Evolutionary conservation across 1,140 invertebrate genomes (phyloP).

Genomic region (Chlorops oryzae): DNA sequence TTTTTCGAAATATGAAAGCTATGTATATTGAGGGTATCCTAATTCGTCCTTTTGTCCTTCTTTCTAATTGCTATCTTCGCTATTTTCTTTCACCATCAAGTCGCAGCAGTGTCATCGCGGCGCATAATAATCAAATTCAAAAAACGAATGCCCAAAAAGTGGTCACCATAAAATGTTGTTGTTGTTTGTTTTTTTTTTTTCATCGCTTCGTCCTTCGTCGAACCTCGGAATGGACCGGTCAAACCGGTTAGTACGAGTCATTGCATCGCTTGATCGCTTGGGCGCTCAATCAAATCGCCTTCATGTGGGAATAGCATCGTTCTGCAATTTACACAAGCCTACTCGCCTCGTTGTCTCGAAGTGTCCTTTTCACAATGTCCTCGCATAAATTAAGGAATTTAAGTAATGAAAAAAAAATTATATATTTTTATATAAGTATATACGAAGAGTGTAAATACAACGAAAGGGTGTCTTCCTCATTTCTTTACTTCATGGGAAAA

Average conservation of each 20-base stretch:
- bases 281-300: background rate
- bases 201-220: background rate
- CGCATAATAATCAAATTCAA: no score
- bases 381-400: slow-evolving; percentile 38
- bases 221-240: slow-evolving; percentile 33
- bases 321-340: no score
- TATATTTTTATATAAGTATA: slow-evolving; percentile 9
- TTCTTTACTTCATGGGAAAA: no score
- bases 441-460: no score
- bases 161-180: slow-evolving; percentile 16
- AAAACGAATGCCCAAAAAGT: slow-evolving; percentile 2
- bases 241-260: slow-evolving; percentile 31
- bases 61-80: no score
- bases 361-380: slow-evolving; percentile 47
- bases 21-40: no score
- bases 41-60: no score
- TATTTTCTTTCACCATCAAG: no score
- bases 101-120: no score
- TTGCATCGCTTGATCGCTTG: background rate
- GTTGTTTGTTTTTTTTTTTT: background rate
- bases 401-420: background rate
- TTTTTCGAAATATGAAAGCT: no score
- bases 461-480: no score
- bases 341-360: slow-evolving; percentile 4
- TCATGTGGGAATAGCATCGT: background rate